A percentile compares a stretch with the other conserved stretches of the same genome.
Conservation (phyloP, 23 tunicate genomes). For the Styela plicata region DNA sequence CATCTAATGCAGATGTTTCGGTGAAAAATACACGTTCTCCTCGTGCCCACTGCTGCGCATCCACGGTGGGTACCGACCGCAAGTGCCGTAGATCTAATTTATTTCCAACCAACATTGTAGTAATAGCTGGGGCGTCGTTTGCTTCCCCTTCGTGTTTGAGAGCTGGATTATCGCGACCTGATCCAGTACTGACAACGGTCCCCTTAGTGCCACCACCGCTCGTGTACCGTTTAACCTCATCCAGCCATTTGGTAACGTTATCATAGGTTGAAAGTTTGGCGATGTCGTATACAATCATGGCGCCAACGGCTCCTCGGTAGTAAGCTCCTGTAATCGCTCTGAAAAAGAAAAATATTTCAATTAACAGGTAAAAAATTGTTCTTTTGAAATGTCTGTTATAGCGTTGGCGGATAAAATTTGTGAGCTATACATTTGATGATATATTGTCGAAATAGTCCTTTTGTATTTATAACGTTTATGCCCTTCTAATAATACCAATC, state of each 20-base stretch:
- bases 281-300: conserved; percentile 90
- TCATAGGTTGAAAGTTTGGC: conserved; percentile 92
- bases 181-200: background rate
- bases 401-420: no score
- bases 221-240: conserved; percentile 41
- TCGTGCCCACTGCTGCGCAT: conserved; percentile 43
- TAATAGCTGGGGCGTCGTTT: background rate
- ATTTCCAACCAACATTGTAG: conserved; percentile 81
- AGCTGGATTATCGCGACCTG: background rate
- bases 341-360: conserved; percentile 6
- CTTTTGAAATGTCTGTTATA: no score
- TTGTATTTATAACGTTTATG: no score
- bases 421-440: no score
- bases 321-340: conserved; percentile 44
- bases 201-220: background rate
- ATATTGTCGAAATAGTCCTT: no score
- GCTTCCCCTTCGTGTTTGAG: background rate
- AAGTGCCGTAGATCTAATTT: conserved; percentile 68
- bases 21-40: conserved; percentile 39
- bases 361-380: no score
- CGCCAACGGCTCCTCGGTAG: conserved; percentile 99
- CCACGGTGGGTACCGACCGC: conserved; percentile 42
- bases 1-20: conserved; percentile 76
- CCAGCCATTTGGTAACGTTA: conserved; percentile 86
- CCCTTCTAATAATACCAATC: no score